phyloP scores from a whole-genome alignment of 2,797 vertebrate species.

The Buceros bicornis region DNA sequence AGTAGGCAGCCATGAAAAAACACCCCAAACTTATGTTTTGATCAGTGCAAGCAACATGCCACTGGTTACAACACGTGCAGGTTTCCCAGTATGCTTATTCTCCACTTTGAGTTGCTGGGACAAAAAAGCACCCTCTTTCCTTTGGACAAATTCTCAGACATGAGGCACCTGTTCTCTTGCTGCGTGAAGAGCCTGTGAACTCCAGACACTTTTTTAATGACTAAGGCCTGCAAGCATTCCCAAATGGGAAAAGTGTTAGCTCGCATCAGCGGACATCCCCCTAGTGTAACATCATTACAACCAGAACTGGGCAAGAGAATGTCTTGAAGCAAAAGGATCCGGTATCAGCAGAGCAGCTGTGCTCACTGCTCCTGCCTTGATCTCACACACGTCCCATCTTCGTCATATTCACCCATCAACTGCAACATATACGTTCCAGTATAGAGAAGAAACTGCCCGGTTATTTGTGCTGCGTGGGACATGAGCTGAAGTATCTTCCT shows the following conservation, averaged over 20 bases:
- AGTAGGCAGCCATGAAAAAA: neutral
- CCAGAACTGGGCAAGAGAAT: neutral
- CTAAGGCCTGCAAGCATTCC: neutral
- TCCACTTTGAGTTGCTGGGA: neutral
- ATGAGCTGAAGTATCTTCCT: conserved; percentile 82
- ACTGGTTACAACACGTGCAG: neutral
- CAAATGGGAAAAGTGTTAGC: neutral
- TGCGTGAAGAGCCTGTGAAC: neutral
- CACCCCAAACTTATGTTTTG: neutral
- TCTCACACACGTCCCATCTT: neutral
- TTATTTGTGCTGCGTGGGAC: conserved; percentile 78
- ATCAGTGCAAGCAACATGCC: neutral
- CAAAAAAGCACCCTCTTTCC: neutral
- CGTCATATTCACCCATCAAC: conserved; percentile 76
- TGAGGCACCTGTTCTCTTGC: neutral
- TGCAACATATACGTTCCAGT: conserved; percentile 79
- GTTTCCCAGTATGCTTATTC: neutral
- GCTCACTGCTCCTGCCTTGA: neutral
- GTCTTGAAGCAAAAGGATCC: neutral
- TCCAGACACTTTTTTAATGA: neutral
- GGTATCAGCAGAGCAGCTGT: neutral
- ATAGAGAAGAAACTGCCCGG: conserved; percentile 83
- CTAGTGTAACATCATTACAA: neutral
- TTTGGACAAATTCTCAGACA: neutral
- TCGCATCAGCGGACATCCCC: neutral